Base-by-base conservation (phyloP, 2,797 vertebrate species). In the Hippoglossus hippoglossus region DNA sequence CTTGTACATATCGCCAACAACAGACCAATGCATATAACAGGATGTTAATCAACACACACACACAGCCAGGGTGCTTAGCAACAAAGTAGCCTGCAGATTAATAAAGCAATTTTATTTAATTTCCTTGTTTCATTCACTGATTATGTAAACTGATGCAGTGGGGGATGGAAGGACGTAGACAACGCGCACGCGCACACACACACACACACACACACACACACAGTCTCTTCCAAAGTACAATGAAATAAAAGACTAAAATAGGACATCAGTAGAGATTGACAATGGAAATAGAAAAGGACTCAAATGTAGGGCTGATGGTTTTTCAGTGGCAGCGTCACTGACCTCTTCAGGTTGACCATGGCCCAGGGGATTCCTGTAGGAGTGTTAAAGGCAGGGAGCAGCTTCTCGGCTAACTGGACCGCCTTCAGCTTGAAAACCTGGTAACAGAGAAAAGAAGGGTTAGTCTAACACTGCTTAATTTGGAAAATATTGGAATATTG, bases 321-420 rank as follows among this genome's bases (percentile, higher is more conserved):
- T 64, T 68, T 39, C n/a, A 51, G 21, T 19, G 6, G 41, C 28
- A 3, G 16, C 11, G 51, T 24, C 28, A 76, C 87, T 92, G 83
- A 98, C 98, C 97, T 99, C 94, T 99, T 99, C 59, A 99, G 95
- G 93, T 99, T 99, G 82, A 99, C 98, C 97, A 99, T 99, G 84
- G 98, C 98, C 98, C 98, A 99, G 62, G 98, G 98, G 94, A 99
- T 99, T 57, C 98, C 98, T 7, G 98, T 99, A 18, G 98, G 98
- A 59, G 97, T 99, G 89, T 98, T 99, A 85, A 99, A 99, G 51
- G 98, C 98, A 78, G 98, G 98, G 79, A 99, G 96, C 69, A 99
- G 95, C 86, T 99, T 99, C 91, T 98, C 98, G 16, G 98, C 98
- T 63, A 99, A 85, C 67, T 99, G 96, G 28, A 98, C 97, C 1